Evolutionary conservation across 2,888 invertebrate species (phyloP).

Genomic region (Philaethria dido): DNA sequence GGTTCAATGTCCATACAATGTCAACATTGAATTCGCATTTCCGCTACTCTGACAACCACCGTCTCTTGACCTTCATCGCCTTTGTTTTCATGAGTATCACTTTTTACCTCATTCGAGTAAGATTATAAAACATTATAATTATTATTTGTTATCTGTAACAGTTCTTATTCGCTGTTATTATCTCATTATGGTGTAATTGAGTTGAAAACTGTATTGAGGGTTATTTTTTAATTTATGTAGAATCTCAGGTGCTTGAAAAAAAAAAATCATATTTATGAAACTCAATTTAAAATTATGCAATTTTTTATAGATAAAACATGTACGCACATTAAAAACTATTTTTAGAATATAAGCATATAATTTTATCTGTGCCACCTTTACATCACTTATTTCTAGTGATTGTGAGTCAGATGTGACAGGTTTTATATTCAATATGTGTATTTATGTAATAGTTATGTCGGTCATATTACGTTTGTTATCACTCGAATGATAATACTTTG

Average conservation of each 20-base stretch:
- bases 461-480: conserved; percentile 25
- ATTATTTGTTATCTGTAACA: neutral
- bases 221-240: no score
- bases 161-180: neutral
- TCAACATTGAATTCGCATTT: conserved; percentile 12
- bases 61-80: conserved; percentile 16
- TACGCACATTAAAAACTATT: conserved; percentile 1
- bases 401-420: conserved; percentile 25
- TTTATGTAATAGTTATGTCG: conserved; percentile 28
- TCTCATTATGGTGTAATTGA: neutral
- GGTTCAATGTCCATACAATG: neutral
- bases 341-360: neutral
- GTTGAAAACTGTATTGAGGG: no score
- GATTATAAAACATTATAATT: conserved; percentile 8
- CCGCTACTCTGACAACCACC: neutral
- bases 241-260: neutral
- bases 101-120: conserved; percentile 3
- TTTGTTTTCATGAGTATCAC: conserved; percentile 12
- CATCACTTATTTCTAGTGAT: conserved; percentile 23
- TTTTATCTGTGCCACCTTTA: conserved; percentile 21
- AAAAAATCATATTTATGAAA: neutral
- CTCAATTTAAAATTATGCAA: neutral
- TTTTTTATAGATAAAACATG: neutral
- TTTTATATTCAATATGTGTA: conserved; percentile 14
- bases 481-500: conserved; percentile 15